Percentiles rank a stretch among this genome's conserved stretches.
phyloP scores from a whole-genome alignment of 2,888 invertebrate genomes.

The Scaptomyza flava region DNA sequence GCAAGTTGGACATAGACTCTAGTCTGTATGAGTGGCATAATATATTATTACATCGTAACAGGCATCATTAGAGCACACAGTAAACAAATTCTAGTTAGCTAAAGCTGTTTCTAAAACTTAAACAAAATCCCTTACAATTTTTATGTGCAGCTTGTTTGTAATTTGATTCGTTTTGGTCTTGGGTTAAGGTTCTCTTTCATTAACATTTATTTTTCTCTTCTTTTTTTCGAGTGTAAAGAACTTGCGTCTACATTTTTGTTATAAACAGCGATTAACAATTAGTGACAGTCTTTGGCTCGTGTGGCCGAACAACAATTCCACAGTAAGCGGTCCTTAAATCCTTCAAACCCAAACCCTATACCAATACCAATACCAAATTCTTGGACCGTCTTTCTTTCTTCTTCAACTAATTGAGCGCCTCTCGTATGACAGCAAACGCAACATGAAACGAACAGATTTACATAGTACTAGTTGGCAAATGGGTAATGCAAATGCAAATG shows the following conservation, averaged over 20 bases:
- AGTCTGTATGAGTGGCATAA: neutral
- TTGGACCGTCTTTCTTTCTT: conserved; percentile 14
- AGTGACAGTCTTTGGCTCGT: conserved; percentile 57
- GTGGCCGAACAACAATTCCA: conserved; percentile 55
- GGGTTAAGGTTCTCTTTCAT: neutral
- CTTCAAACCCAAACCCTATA: conserved; percentile 4
- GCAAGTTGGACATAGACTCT: conserved; percentile 2
- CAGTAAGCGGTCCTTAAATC: conserved; percentile 66
- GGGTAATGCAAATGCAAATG: conserved; percentile 32
- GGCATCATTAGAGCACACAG: neutral
- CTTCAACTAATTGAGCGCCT: conserved; percentile 68
- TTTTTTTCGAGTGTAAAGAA: conserved; percentile 2
- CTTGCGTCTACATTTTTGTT: conserved; percentile 14
- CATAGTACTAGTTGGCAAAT: conserved; percentile 42
- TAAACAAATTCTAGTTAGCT: neutral
- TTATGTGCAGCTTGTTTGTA: neutral
- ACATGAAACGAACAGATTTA: conserved; percentile 59
- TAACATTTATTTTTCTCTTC: neutral
- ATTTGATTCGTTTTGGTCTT: neutral
- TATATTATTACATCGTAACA: conserved; percentile 1
- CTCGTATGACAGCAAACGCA: conserved; percentile 63
- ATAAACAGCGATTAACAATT: conserved; percentile 48
- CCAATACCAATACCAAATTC: neutral
- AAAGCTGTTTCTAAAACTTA: too few species aligned
- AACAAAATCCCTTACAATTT: too few species aligned